These are phyloP conservation scores for Nasua narica DNA, from an alignment of 2,797 vertebrate species.

Conservation along the genomic window DNA sequence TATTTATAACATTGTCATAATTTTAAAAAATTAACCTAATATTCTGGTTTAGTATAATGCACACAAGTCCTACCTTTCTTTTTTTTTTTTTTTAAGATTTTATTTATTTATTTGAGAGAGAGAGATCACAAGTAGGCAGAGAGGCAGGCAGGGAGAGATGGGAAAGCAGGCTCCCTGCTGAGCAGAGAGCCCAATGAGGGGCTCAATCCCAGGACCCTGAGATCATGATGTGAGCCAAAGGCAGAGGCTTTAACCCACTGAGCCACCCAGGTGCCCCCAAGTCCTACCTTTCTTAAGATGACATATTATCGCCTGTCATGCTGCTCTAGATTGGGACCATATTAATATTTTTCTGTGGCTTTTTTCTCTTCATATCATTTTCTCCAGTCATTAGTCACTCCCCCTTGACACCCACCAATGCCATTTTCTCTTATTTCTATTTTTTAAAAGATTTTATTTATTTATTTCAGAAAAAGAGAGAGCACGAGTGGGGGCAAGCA, in stretches of 20 bases:
- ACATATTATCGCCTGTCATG: background rate
- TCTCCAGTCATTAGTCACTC: background rate
- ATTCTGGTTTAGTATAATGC: background rate
- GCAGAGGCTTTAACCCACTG: too few species aligned
- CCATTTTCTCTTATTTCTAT: background rate
- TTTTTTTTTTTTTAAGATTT: too few species aligned
- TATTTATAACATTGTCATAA: background rate
- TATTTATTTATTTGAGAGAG: too few species aligned
- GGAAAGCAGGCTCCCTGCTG: too few species aligned
- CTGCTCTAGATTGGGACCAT: background rate
- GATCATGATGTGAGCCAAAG: too few species aligned
- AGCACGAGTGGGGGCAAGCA: background rate
- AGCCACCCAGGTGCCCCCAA: background rate
- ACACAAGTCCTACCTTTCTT: background rate
- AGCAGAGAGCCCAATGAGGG: too few species aligned
- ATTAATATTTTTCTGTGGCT: background rate
- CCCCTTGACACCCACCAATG: background rate
- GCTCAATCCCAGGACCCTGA: too few species aligned
- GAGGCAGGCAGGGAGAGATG: too few species aligned
- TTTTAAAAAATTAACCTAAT: background rate
- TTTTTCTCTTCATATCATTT: background rate
- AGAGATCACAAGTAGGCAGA: too few species aligned
- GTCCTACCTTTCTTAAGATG: background rate
- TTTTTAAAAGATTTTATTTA: background rate
- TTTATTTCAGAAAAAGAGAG: background rate